Percentiles rank a stretch among this genome's conserved stretches.
These are phyloP conservation scores for Schizopygopsis pylzovi DNA, from an alignment of 2,797 vertebrate species.

Conservation along the genomic window DNA sequence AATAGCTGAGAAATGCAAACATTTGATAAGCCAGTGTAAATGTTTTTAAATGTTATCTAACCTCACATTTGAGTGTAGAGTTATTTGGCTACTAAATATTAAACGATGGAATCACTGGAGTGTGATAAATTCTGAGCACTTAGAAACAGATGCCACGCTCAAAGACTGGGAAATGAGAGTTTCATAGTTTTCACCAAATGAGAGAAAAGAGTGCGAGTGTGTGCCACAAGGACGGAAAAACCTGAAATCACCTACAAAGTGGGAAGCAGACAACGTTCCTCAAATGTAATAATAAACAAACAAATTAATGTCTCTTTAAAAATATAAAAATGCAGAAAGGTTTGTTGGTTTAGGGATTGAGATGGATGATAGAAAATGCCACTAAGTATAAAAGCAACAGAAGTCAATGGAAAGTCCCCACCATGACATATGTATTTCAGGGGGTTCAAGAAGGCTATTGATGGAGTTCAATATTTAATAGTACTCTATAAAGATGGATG, in stretches of 20 bases:
- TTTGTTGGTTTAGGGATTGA: neutral
- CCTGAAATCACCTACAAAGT: neutral
- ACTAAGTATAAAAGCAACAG: no score
- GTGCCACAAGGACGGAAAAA: neutral
- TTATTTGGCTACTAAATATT: slow-evolving; percentile 29
- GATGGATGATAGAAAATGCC: no score
- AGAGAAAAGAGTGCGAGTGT: slow-evolving; percentile 23
- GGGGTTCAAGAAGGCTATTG: no score
- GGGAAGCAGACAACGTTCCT: neutral
- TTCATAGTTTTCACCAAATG: neutral
- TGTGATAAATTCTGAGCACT: slow-evolving; percentile 34
- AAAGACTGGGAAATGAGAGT: slow-evolving; percentile 28
- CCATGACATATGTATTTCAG: no score
- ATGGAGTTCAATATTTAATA: no score
- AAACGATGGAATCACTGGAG: neutral
- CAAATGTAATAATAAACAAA: neutral
- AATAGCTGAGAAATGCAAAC: neutral
- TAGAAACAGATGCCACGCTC: slow-evolving; percentile 41
- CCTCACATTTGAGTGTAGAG: slow-evolving; percentile 5
- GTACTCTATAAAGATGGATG: no score
- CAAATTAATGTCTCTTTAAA: neutral
- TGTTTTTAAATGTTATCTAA: slow-evolving; percentile 4
- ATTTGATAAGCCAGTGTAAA: neutral
- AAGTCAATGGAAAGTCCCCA: no score
- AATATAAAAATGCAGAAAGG: neutral